A percentile compares a stretch with the other conserved stretches of the same genome.
Conservation (phyloP, 2,888 invertebrate species). For the Ophion ventricosus region DNA sequence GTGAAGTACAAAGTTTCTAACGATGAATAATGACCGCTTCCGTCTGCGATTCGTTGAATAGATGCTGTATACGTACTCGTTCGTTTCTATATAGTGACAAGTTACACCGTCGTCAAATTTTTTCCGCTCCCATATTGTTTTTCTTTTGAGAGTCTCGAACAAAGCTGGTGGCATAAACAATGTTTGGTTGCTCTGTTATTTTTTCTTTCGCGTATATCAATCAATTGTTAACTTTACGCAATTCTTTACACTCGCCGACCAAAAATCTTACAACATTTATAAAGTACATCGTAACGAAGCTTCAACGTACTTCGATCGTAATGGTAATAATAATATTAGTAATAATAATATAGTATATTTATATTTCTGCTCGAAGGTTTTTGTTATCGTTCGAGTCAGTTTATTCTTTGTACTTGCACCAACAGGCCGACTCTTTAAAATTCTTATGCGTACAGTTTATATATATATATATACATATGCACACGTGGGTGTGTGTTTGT, state of each 20-base stretch:
- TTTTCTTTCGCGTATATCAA: constrained; percentile 2
- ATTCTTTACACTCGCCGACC: constrained; percentile 13
- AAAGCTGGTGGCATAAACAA: constrained; percentile 25
- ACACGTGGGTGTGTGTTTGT: background rate
- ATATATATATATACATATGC: constrained; percentile 5
- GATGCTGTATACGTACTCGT: constrained; percentile 28
- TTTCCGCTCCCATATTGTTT: background rate
- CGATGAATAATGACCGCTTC: constrained; percentile 42
- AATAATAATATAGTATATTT: constrained; percentile 52
- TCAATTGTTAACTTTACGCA: constrained; percentile 2
- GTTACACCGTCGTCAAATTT: background rate
- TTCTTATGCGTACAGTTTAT: constrained; percentile 18
- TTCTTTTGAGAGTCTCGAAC: constrained; percentile 7
- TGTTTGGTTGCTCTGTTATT: background rate
- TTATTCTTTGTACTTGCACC: constrained; percentile 68
- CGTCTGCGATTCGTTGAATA: constrained; percentile 30
- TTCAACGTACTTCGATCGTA: background rate
- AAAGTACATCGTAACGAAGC: constrained; percentile 33
- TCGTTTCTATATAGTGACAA: constrained; percentile 15
- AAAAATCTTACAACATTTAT: constrained; percentile 26
- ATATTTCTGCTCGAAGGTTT: constrained; percentile 61
- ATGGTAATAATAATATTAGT: constrained; percentile 40
- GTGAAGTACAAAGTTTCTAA: constrained; percentile 53
- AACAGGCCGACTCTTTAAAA: constrained; percentile 63
- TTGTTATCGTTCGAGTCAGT: constrained; percentile 57